Evolutionary conservation across 2,888 invertebrate species (phyloP), one percentile per base, ranked within the genome.

Genomic region (Pheosia gnoma): DNA sequence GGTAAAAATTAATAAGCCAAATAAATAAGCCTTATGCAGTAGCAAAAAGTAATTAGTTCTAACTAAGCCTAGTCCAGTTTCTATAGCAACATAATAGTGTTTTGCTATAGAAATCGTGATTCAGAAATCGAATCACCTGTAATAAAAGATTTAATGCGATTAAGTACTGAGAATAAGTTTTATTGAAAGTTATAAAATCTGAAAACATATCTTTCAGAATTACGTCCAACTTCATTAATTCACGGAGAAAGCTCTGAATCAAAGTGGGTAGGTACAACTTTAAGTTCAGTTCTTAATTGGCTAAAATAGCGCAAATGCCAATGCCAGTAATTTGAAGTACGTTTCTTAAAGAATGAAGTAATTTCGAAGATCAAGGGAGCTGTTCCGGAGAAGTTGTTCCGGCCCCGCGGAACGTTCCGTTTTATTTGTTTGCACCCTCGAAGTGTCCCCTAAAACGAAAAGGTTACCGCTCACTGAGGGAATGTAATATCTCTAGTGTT

Each of bases 391-490:
- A 61, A 72, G 66, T 73, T 70, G 63, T 67, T 60, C 54, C 65
- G 67, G 64, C 66, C 63, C 69, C 66, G 64, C 62, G 66, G 65
- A 76, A 66, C 66, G 65, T 71, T 75, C 56, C 67, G 67, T 76
- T 80, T 80, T 80, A 81, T 81, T 81, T 78, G 76, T 79, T 78
- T 75, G 73, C 76, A 74, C 80, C 78, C 77, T 74, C 72, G 38
- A 66, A 74, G 57, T 72, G 76, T 75, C 78, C 77, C 74, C 71
- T 71, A 65, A 75, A 65, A 63, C 43, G 64, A 41, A 71, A 75
- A 70, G 75, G 67, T 68, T 63, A 65, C 7, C 67, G 70, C 59
- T 36, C 67, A 74, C 62, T 62, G 38, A 59, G 58, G 45, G 52
- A 41, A 45, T 10, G 9, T 25, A 7, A 7, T 8, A 25, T 9